Base-by-base conservation (phyloP, 2,888 invertebrate genomes). In the Empis stercorea region DNA sequence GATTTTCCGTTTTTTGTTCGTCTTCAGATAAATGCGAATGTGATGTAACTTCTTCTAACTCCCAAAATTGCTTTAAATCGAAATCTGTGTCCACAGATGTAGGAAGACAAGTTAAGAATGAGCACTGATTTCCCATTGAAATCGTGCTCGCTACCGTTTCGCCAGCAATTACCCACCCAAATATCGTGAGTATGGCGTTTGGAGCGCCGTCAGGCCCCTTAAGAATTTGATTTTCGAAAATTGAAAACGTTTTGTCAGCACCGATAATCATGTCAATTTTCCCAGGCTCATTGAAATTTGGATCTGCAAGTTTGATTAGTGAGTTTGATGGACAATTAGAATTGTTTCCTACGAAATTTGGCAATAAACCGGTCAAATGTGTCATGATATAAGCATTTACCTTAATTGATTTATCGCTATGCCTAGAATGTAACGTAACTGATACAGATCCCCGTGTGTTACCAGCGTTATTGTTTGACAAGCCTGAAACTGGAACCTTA, bases 251-350 rank as follows among this genome's bases (percentile, higher is more conserved):
- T 39, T 49, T 44, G 43, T 51, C 51, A 17, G 45, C 50, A 17
- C 51, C 49, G 44, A 54, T 44, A 4, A 51, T 46, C 10, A 52
- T 23, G 15, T 52, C 52, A 48, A 51, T 45, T n/a, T 46, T 34
- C 15, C 39, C 46, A 43, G 49, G 34, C 13, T 47, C 47, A 47
- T 49, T 48, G 34, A 51, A 52, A 11, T 45, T 40, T 30, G 50
- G 50, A 44, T 54, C 47, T 27, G 50, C 51, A 36, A 54, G 38
- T n/a, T 44, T 41, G 4, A 20, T 20, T 20, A 27, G 30, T 20
- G 20, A 20, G 20, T 20, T 3, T 20, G 20, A 20, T 5, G 10
- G 10, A 7, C 5, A 20, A 20, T 20, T 20, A 20, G 20, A 20
- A 20, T 4, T 20, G 3, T 20, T 20, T 4, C 4, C 20, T 20